A percentile compares a stretch with the other conserved stretches of the same genome.
Evolutionary conservation across 2,888 invertebrate genomes (phyloP).

Genomic region (Tyria jacobaeae): DNA sequence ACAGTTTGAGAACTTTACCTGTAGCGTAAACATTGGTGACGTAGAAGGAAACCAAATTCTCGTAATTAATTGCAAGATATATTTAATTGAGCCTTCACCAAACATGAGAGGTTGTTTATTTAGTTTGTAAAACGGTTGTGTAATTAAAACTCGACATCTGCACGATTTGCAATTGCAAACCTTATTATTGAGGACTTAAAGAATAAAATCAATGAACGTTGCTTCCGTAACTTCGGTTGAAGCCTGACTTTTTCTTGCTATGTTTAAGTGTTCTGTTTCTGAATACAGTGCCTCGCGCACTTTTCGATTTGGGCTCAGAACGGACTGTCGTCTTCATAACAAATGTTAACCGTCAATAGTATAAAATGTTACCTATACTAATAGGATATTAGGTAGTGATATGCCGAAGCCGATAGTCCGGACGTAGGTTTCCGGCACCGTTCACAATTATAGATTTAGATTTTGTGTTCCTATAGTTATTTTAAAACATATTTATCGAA

Average conservation of each 20-base stretch:
- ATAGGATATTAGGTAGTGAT: slow-evolving; percentile 24
- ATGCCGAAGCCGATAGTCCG: slow-evolving; percentile 23
- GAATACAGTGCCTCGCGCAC: slow-evolving; percentile 38
- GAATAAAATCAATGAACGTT: slow-evolving; percentile 2
- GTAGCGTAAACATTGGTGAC: not conserved
- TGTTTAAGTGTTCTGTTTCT: slow-evolving; percentile 19
- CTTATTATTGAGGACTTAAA: not conserved
- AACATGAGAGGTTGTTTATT: slow-evolving; percentile 44
- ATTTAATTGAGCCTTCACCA: slow-evolving; percentile 16
- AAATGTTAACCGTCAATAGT: slow-evolving; percentile 25
- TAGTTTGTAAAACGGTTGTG: slow-evolving; percentile 30
- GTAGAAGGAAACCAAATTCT: not conserved
- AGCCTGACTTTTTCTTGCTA: slow-evolving; percentile 16
- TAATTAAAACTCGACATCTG: slow-evolving; percentile 39
- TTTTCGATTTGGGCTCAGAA: slow-evolving; percentile 34
- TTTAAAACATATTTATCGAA: slow-evolving; percentile 60
- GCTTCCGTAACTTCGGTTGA: slow-evolving; percentile 22
- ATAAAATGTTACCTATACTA: slow-evolving; percentile 19
- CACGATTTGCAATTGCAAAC: slow-evolving; percentile 12
- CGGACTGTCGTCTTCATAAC: slow-evolving; percentile 27
- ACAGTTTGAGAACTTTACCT: slow-evolving; percentile 15
- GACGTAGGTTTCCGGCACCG: slow-evolving; percentile 18
- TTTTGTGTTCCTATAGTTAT: slow-evolving; percentile 76
- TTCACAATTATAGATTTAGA: slow-evolving; percentile 54
- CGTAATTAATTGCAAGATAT: not conserved